Conservation (phyloP, 2,113 vertebrate species). For the Carassius auratus region DNA sequence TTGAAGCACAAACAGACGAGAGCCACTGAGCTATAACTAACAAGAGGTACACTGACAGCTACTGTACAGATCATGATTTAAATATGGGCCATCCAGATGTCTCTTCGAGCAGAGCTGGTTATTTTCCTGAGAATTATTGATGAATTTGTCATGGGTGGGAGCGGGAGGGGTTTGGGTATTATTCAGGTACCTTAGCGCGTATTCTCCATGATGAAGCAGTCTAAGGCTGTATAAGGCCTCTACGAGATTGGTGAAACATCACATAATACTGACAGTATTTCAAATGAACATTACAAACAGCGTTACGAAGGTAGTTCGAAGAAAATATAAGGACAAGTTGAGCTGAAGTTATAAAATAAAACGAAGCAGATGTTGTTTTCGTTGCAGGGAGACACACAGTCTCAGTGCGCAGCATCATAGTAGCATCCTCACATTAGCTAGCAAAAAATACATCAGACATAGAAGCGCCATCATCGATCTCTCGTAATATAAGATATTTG, state of each 20-base stretch:
- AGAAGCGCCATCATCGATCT: neutral
- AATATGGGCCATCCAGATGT: neutral
- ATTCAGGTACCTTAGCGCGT: slow-evolving; percentile 19
- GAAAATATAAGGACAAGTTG: neutral
- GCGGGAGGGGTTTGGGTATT: neutral
- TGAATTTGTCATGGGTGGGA: slow-evolving; percentile 5
- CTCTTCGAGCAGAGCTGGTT: neutral
- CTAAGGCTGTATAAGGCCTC: slow-evolving; percentile 20
- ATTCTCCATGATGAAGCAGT: slow-evolving; percentile 39
- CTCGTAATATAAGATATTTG: neutral
- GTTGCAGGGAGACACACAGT: slow-evolving; percentile 2
- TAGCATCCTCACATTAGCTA: slow-evolving; percentile 27
- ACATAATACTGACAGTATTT: neutral
- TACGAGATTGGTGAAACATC: neutral
- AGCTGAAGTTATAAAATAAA: neutral
- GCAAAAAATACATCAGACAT: neutral
- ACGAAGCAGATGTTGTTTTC: slow-evolving; percentile 24
- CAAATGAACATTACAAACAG: slow-evolving; percentile 1
- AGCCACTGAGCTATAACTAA: neutral
- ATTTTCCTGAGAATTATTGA: slow-evolving; percentile 35
- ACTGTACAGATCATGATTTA: neutral
- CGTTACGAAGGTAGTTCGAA: neutral
- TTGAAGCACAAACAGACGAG: neutral
- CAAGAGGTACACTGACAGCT: neutral
- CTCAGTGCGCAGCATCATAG: slow-evolving; percentile 41